Evolutionary conservation across 2,113 vertebrate species (phyloP), one percentile per base, ranked within the genome.

Genomic region (Gallinago jamesoni): DNA sequence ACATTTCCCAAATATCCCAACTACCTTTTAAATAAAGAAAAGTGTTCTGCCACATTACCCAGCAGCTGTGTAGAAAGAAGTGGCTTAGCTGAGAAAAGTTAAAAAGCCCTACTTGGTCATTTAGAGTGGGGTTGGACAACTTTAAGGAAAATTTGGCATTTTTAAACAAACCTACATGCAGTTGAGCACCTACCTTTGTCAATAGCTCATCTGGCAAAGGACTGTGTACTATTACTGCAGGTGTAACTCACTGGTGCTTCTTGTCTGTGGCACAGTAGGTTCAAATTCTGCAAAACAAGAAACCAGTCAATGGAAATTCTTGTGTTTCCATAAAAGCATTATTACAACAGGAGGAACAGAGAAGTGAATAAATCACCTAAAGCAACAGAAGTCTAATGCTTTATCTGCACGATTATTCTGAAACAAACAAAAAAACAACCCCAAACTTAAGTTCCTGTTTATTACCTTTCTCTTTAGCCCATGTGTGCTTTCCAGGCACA

Each of bases 401-500:
- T 73, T 56, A 64, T 17, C 19, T 30, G 12, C 11, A 52, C 27
- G 7, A 37, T 57, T 90, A 83, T 45, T 76, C 3, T 35, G 31
- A 13, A 9, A 17, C 3, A 10, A 11, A 16, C 22, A 50, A 41
- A 14, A 3, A 12, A 14, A 21, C 15, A 5, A 4, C 13, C 52
- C 27, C 52, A 28, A 28, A 18, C 23, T 75, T 57, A 47, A 14
- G 52, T 47, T 41, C 25, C 62, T 5, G 11, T n/a, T 87, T 41
- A 41, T 50, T 22, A 15, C 35, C 25, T 68, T 77, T 87, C 15
- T 33, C 9, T 50, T 55, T 47, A 76, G 10, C 82, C 12, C 16
- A 3, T 0, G 0, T 60, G 18, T 3, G 2, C 23, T 67, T 60
- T 24, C 22, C 33, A 68, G 37, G 25, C 17, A 31, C 20, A 43